Conservation (phyloP, 2,113 vertebrate genomes). For the Trogon surrucura region DNA sequence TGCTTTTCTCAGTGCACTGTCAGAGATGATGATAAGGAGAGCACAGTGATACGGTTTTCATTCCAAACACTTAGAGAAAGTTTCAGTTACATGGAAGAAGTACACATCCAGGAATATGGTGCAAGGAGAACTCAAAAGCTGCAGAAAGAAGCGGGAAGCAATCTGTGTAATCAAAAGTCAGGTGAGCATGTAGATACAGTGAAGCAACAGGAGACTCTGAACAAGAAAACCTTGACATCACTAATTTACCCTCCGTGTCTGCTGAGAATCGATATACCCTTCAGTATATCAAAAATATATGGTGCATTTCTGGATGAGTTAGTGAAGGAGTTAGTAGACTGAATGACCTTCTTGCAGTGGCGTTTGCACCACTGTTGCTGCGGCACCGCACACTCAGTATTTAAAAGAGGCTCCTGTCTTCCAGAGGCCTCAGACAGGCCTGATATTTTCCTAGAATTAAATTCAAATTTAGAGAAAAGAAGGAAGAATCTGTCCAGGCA, state of each 20-base stretch:
- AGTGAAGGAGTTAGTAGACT: background rate
- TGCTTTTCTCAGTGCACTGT: background rate
- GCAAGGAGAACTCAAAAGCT: background rate
- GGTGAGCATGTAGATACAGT: background rate
- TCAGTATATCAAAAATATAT: background rate
- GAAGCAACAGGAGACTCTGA: background rate
- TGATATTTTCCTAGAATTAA: background rate
- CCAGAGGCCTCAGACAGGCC: background rate
- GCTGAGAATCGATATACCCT: background rate
- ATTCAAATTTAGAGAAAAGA: background rate
- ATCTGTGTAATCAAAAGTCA: background rate
- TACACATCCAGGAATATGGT: background rate
- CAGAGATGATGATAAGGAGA: background rate
- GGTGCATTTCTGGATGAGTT: background rate
- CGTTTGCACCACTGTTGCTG: background rate
- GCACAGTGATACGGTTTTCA: background rate
- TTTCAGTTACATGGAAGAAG: background rate
- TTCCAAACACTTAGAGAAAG: background rate
- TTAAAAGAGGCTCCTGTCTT: background rate
- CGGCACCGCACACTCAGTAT: background rate
- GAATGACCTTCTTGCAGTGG: background rate
- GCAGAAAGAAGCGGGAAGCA: background rate
- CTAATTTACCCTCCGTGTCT: background rate
- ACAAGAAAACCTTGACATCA: background rate
- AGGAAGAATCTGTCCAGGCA: background rate